Evolutionary conservation across 2,888 invertebrate species (phyloP).

Genomic region (Agapetus fuscipes): DNA sequence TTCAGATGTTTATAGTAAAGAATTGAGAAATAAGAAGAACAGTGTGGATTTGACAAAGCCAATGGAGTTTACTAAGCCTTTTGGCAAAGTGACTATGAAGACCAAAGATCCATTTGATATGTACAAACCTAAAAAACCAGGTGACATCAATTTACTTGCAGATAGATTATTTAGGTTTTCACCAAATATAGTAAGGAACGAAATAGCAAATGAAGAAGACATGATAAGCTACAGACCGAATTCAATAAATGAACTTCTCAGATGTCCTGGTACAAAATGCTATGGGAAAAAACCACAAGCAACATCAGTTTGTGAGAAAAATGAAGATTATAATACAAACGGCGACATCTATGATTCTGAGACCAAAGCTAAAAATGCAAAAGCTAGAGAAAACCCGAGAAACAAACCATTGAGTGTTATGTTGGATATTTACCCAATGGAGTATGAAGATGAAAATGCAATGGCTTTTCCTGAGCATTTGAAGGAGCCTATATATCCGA

Average conservation of each 20-base stretch:
- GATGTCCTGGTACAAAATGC: too few species aligned
- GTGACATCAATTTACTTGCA: constrained; percentile 64
- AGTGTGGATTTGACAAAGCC: too few species aligned
- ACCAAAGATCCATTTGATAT: constrained; percentile 63
- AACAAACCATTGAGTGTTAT: constrained; percentile 53
- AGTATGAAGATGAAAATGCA: constrained; percentile 30
- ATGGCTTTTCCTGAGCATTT: constrained; percentile 26
- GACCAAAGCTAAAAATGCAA: not conserved
- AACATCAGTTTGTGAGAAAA: not conserved
- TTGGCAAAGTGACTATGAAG: too few species aligned
- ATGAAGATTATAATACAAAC: not conserved
- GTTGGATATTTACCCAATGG: constrained; percentile 53
- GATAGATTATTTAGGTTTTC: constrained; percentile 39
- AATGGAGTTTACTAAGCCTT: too few species aligned
- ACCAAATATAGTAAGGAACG: too few species aligned
- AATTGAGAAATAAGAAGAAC: too few species aligned
- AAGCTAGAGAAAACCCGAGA: constrained; percentile 20
- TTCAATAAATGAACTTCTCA: too few species aligned
- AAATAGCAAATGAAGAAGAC: too few species aligned
- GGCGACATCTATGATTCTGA: not conserved
- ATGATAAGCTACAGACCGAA: too few species aligned
- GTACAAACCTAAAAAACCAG: constrained; percentile 63
- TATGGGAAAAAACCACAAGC: too few species aligned
- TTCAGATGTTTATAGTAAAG: too few species aligned
- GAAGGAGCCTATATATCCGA: constrained; percentile 17